These are phyloP conservation scores for Aphaenogaster floridana DNA, from an alignment of 1,140 invertebrate species.

Conservation along the genomic window DNA sequence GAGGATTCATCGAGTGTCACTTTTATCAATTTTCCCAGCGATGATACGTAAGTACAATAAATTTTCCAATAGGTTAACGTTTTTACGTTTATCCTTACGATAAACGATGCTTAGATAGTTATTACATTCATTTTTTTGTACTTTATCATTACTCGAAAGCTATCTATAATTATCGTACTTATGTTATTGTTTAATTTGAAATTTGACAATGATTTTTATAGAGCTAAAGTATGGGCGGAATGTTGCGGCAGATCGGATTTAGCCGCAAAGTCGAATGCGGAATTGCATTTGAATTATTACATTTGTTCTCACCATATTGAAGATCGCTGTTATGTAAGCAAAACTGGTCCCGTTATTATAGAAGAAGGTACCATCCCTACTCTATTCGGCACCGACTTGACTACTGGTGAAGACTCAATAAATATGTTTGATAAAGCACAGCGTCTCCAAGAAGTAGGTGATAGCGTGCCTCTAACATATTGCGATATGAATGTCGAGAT, in stretches of 20 bases:
- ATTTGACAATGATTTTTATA: slow-evolving; percentile 54
- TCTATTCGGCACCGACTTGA: slow-evolving; percentile 53
- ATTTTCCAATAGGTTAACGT: neutral
- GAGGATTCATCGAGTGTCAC: slow-evolving; percentile 58
- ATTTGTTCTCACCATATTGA: slow-evolving; percentile 78
- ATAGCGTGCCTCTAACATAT: slow-evolving; percentile 50
- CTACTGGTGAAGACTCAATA: neutral
- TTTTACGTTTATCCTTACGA: neutral
- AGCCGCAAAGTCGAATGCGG: slow-evolving; percentile 71
- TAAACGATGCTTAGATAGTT: neutral
- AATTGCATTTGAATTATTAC: slow-evolving; percentile 76
- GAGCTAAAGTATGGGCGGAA: slow-evolving; percentile 75
- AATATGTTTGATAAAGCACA: slow-evolving; percentile 46
- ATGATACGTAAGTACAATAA: slow-evolving; percentile 64
- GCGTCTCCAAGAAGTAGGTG: slow-evolving; percentile 16
- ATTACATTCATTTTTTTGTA: neutral
- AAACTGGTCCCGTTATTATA: slow-evolving; percentile 69
- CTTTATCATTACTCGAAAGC: neutral
- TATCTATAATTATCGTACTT: slow-evolving; percentile 6
- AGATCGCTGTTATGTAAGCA: slow-evolving; percentile 75
- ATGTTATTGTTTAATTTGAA: neutral
- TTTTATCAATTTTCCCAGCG: slow-evolving; percentile 71
- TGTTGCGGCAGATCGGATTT: slow-evolving; percentile 75
- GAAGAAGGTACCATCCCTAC: slow-evolving; percentile 73
- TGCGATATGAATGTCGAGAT: slow-evolving; percentile 62